Evolutionary conservation across 2,888 invertebrate species (phyloP), one percentile per base, ranked within the genome.

Genomic region (Lacanobia wlatinum): DNA sequence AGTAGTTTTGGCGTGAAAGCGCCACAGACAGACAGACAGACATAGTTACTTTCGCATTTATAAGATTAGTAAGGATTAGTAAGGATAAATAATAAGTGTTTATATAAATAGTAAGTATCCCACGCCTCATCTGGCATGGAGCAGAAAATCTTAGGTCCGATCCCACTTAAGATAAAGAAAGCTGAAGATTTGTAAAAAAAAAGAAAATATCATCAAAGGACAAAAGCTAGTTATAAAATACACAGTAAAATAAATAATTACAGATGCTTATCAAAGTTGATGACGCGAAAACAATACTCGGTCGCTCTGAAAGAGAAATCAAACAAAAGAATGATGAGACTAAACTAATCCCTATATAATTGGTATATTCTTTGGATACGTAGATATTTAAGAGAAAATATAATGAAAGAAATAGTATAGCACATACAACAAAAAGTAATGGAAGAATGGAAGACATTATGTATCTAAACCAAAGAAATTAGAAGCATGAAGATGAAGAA

Each of bases 261-360:
- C 4, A 68, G 77, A 73, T 56, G 28, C 12, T 48, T 50, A 77
- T 68, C 40, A 76, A 48, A 56, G 28, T 68, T 56, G 72, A 68
- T 43, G 68, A 69, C 28, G 21, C 7, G 48, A 43, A 69, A 40
- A 50, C 55, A 77, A 56, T 77, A 73, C 28, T 21, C 18, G 12
- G 16, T n/a, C 16, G 34, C 12, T 73, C 55, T 34, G 40, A 68
- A 77, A 56, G 55, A 43, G 77, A 73, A 77, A 56, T 48, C 1
- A 43, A 73, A 69, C 69, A 68, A 68, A 68, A 73, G 28, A 73
- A 73, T 68, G 28, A 34, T 77, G 48, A 6, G 55, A 73, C 18
- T 50, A 46, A 12, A 56, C 21, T 56, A 56, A 73, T 73, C n/a
- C 48, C 48, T 56, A 43, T 23, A 50, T 68, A 69, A 69, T 69